Evolutionary conservation across 2,888 invertebrate genomes (phyloP).

Genomic region (Gnatocerus cornutus): DNA sequence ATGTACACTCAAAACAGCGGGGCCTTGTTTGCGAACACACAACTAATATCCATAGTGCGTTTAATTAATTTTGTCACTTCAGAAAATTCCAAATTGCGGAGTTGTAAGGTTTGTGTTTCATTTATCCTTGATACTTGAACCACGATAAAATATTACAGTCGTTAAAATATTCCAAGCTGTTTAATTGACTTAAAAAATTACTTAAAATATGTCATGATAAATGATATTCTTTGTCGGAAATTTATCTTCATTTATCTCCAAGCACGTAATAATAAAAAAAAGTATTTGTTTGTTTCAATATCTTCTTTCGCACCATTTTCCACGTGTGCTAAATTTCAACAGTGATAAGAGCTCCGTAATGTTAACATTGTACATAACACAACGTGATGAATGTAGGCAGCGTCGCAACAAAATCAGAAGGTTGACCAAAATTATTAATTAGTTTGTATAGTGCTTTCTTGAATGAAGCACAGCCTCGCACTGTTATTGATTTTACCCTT

Average conservation of each 20-base stretch:
- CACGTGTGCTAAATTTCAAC: background rate
- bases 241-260: background rate
- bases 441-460: slow-evolving; percentile 18
- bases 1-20: too few species aligned
- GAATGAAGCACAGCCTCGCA: slow-evolving; percentile 9
- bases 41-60: too few species aligned
- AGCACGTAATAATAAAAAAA: background rate
- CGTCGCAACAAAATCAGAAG: slow-evolving; percentile 14
- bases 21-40: too few species aligned
- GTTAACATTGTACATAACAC: too few species aligned
- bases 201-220: slow-evolving; percentile 2
- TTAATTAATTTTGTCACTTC: background rate
- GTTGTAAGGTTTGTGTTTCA: background rate
- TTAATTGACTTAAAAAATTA: slow-evolving; percentile 4
- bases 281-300: background rate
- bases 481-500: slow-evolving; percentile 16
- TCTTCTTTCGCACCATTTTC: too few species aligned
- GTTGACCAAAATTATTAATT: slow-evolving; percentile 26
- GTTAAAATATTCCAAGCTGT: slow-evolving; percentile 5
- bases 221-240: background rate
- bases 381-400: background rate
- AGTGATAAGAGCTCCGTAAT: background rate
- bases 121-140: slow-evolving; percentile 16
- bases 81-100: background rate
- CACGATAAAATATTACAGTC: slow-evolving; percentile 12